These are phyloP conservation scores for Eupithecia insigniata DNA, from an alignment of 2,888 invertebrate species.

Conservation along the genomic window DNA sequence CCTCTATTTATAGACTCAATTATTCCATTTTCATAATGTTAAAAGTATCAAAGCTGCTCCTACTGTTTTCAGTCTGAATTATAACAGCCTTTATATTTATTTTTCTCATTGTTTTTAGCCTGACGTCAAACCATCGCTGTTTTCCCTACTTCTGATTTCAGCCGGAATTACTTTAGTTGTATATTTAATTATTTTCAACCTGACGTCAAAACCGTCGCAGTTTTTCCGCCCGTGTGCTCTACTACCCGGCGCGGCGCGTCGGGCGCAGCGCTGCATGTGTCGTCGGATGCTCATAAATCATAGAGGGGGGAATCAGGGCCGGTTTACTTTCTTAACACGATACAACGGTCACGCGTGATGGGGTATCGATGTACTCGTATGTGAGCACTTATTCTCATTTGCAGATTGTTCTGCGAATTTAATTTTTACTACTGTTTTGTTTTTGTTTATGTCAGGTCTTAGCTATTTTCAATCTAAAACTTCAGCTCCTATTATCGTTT, in stretches of 20 bases:
- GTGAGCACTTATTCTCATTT: slow-evolving; percentile 33
- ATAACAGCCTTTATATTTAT: not conserved
- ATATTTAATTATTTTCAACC: no score
- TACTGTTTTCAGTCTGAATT: not conserved
- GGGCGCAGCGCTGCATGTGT: slow-evolving; percentile 81
- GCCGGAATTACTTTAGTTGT: no score
- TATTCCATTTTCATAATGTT: no score
- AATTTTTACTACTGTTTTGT: not conserved
- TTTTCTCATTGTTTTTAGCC: slow-evolving; percentile 40
- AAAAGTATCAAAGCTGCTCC: not conserved
- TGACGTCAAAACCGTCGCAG: slow-evolving; percentile 56
- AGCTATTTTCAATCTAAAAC: not conserved
- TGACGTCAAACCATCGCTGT: slow-evolving; percentile 56
- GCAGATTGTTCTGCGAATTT: slow-evolving; percentile 11
- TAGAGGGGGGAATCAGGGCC: slow-evolving; percentile 68
- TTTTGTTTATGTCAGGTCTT: not conserved
- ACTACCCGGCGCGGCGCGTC: slow-evolving; percentile 70
- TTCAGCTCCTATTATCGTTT: not conserved
- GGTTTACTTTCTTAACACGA: slow-evolving; percentile 73
- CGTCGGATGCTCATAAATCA: slow-evolving; percentile 78
- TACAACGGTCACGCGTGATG: slow-evolving; percentile 58
- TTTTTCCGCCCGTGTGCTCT: slow-evolving; percentile 55
- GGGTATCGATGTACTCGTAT: slow-evolving; percentile 45
- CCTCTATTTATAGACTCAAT: no score
- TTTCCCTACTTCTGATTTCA: slow-evolving; percentile 25